A percentile compares a stretch with the other conserved stretches of the same genome.
These are phyloP conservation scores for Drymodes brunneopygia DNA, from an alignment of 2,113 vertebrate genomes.

Conservation along the genomic window DNA sequence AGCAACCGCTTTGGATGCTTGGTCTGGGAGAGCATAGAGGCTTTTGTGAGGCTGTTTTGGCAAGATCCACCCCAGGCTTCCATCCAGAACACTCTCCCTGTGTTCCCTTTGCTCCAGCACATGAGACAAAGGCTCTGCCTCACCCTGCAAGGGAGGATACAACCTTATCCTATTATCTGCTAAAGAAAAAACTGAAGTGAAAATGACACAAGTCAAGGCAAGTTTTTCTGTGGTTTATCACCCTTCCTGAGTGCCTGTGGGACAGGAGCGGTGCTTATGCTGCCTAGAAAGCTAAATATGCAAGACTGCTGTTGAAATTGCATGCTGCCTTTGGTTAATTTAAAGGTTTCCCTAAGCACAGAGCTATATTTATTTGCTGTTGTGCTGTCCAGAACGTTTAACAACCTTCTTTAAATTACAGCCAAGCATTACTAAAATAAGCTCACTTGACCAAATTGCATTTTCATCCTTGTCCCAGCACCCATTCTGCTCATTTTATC, in stretches of 20 bases:
- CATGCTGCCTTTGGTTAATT: not conserved
- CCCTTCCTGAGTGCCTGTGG: not conserved
- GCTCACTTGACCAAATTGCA: not conserved
- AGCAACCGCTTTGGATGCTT: accelerated
- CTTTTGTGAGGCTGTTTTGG: not conserved
- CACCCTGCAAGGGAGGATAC: not conserved
- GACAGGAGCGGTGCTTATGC: not conserved
- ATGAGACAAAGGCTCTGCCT: not conserved
- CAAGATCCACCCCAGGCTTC: not conserved
- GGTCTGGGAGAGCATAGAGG: accelerated
- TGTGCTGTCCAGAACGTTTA: not conserved
- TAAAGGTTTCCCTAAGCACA: not conserved
- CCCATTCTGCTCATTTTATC: not conserved
- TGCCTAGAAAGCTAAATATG: not conserved
- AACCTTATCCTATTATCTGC: not conserved
- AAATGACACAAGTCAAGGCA: not conserved
- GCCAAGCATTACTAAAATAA: not conserved
- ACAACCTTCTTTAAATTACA: not conserved
- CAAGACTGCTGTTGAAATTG: not conserved
- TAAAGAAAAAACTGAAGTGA: not conserved
- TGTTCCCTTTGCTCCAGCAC: not conserved
- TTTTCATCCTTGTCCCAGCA: not conserved
- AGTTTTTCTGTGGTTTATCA: not conserved
- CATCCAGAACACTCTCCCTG: not conserved
- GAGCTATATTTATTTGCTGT: not conserved